A percentile compares a stretch with the other conserved stretches of the same genome.
phyloP scores from a whole-genome alignment of 2,113 vertebrate genomes.

The Cynocephalus volans region DNA sequence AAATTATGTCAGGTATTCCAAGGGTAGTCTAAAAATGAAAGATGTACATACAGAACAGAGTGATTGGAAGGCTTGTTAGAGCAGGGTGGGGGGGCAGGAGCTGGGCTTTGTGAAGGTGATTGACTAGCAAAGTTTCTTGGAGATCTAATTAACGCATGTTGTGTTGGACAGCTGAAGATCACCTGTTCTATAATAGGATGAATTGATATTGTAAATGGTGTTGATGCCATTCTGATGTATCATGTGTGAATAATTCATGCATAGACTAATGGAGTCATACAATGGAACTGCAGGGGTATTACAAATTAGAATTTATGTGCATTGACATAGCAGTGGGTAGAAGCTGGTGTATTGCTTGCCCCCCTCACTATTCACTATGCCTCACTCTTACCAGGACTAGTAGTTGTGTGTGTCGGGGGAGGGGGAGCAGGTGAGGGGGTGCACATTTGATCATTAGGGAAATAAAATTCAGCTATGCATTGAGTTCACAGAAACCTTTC shows the following conservation, averaged over 20 bases:
- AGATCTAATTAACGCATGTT: conserved; percentile 84
- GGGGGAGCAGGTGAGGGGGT: neutral
- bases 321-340: conserved; percentile 77
- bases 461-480: conserved; percentile 8
- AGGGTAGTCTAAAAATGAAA: conserved; percentile 56
- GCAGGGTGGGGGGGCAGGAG: neutral
- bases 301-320: conserved; percentile 87
- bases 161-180: conserved; percentile 82
- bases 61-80: conserved; percentile 45
- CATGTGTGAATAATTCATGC: conserved; percentile 85
- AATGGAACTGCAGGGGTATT: conserved; percentile 85
- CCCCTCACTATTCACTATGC: conserved; percentile 9
- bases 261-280: conserved; percentile 84
- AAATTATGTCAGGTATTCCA: conserved; percentile 16
- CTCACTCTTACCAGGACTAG: neutral
- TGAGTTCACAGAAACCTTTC: conserved; percentile 45
- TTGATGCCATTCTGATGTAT: conserved; percentile 83
- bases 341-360: conserved; percentile 55
- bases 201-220: conserved; percentile 84
- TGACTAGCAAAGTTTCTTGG: conserved; percentile 81
- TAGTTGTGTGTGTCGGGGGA: neutral
- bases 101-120: conserved; percentile 63
- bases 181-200: conserved; percentile 83
- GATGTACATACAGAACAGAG: neutral
- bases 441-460: neutral